Evolutionary conservation across 1,140 invertebrate genomes (phyloP), one percentile per base, ranked within the genome.

Genomic region (Caenorhabditis brenneri): DNA sequence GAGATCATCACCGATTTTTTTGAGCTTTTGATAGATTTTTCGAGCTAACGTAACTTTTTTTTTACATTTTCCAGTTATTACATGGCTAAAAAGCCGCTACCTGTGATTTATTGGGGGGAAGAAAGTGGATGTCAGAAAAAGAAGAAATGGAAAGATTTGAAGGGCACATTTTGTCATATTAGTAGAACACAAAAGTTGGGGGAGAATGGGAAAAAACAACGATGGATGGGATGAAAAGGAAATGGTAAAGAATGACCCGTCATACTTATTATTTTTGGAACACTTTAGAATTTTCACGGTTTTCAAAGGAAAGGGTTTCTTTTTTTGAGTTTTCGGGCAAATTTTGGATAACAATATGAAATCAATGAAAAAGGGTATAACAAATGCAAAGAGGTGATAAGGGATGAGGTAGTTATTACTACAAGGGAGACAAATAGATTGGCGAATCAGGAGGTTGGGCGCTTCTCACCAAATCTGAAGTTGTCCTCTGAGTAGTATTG

Each of bases 401-500:
- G 33, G 15, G 65, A 74, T 74, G 65, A 74, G 65, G 65, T 74
- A 74, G 65, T 10, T 65, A 19, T 42, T 74, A n/a, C 36, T 74
- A 46, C 12, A 74, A 10, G 29, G 58, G 19, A 19, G 24, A 12
- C 4, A 19, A 27, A 12, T 24, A 16, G 36, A 42, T 3, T 3
- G 19, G 24, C 2, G 27, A n/a, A 24, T 74, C 42, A 74, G 19
- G 65, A 33, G 12, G 19, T 27, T n/a, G 65, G 65, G 12, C 78
- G 78, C 36, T 80, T 55, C 46, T 49, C 78, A 31, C 78, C 78
- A 16, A 33, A 80, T 22, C 24, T 80, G 22, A 80, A 80, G 39
- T 80, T 69, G 55, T 82, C 81, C 19, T 82, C 81, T 12, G 81
- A 58, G 81, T 82, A 82, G 60, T 82, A 82, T 42, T 82, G 81